Percentiles rank a stretch among this genome's conserved stretches.
Evolutionary conservation across 2,888 invertebrate genomes (phyloP).

Genomic region (Eucriotettix oculatus): DNA sequence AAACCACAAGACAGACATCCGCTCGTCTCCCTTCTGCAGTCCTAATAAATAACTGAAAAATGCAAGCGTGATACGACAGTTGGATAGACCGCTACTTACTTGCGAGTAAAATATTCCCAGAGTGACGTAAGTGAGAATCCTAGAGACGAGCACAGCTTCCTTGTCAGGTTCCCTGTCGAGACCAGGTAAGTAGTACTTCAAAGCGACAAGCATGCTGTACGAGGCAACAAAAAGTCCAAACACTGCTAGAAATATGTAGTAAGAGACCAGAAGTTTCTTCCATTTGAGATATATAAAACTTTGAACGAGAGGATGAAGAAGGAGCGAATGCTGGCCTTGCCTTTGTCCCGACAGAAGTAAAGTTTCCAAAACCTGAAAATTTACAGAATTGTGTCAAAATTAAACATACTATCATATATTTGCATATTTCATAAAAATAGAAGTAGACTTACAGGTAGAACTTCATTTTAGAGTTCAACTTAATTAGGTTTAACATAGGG

Average conservation of each 20-base stretch:
- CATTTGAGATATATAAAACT: constrained; percentile 39
- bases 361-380: too few species aligned
- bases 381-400: too few species aligned
- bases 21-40: too few species aligned
- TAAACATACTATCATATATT: too few species aligned
- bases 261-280: constrained; percentile 34
- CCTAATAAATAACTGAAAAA: too few species aligned
- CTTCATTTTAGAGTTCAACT: too few species aligned
- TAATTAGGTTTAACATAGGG: too few species aligned
- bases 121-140: constrained; percentile 24
- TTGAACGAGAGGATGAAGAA: constrained; percentile 38
- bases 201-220: neutral
- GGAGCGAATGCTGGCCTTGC: constrained; percentile 26
- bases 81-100: neutral
- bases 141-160: constrained; percentile 25
- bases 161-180: constrained; percentile 16
- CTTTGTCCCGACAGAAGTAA: too few species aligned
- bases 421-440: too few species aligned
- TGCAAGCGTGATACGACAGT: too few species aligned
- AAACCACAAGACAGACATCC: too few species aligned
- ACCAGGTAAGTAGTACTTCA: constrained; percentile 27
- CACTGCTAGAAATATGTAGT: constrained; percentile 31
- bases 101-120: constrained; percentile 1
- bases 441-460: too few species aligned
- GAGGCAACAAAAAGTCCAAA: constrained; percentile 28